Conservation (phyloP, 2,888 invertebrate species). For the Nephrotoma flavescens region DNA sequence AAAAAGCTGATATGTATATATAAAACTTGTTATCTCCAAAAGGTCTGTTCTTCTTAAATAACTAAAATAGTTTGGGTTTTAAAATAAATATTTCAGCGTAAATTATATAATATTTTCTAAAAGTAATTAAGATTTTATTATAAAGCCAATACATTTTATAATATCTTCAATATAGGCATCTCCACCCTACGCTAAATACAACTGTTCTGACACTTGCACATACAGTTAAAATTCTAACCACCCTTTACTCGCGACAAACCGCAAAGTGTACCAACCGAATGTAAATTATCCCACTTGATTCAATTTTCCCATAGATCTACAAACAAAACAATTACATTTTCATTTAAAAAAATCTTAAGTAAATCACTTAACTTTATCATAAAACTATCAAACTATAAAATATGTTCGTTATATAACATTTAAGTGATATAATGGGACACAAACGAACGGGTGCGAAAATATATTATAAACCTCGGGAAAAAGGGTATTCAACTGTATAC, state of each 20-base stretch:
- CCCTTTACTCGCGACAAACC: background rate
- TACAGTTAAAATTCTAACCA: background rate
- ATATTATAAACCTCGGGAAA: background rate
- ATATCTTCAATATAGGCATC: no score
- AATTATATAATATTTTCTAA: no score
- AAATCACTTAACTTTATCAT: background rate
- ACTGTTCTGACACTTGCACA: background rate
- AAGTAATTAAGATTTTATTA: no score
- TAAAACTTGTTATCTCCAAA: no score
- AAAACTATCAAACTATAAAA: background rate
- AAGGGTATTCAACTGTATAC: background rate
- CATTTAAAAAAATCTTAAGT: background rate
- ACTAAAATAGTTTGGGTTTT: no score
- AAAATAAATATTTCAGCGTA: no score
- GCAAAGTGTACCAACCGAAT: background rate
- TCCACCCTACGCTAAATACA: no score
- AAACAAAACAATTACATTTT: background rate
- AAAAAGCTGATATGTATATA: no score
- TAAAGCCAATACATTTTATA: no score
- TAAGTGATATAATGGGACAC: background rate
- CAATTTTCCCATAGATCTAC: background rate
- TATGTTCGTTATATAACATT: background rate
- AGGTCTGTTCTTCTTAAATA: no score
- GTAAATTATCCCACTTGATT: background rate
- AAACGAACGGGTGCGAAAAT: background rate